Base-by-base conservation (phyloP, 2,113 vertebrate genomes). In the Periophthalmus modestus region DNA sequence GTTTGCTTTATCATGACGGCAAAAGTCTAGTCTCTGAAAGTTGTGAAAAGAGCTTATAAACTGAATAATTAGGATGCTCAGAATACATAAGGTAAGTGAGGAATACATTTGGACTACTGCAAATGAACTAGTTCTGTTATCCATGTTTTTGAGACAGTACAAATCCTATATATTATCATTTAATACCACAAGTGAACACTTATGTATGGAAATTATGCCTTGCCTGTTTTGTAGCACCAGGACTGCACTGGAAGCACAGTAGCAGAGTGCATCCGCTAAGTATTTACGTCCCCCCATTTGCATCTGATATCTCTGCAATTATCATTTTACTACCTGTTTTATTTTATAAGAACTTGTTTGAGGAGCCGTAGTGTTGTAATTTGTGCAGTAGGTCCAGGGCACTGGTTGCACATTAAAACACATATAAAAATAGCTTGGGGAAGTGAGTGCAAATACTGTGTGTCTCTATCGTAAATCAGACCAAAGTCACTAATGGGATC, bases 401-500 rank as follows among this genome's bases (percentile, higher is more conserved):
- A 39, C 72, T n/a, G 70, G 21, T 66, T 15, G 19, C 59, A 75
- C 11, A 75, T 74, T 74, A 68, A 74, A 73, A 23, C 43, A 6
- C 66, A 78, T 69, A 76, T 72, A 71, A 77, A 43, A 47, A 21
- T 63, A 16, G 9, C 6, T 47, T 52, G 72, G 4, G 21, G 48
- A 67, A 57, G 47, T 52, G 48, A 71, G 58, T 66, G 36, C 71
- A 33, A 28, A 61, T 2, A 63, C 28, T 63, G 72, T 73, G 63
- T 59, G 36, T 78, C 67, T 46, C 34, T 36, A 73, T 58, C 72
- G 75, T 88, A 84, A 85, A 89, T 89, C 86, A 85, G 54, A 59
- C 52, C 14, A 28, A 52, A 71, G 57, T 77, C 72, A 69, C 75
- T 91, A 86, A 91, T 86, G 79, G 89, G 83, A 89, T 89, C 79